These are phyloP conservation scores for Drosophila paulistorum DNA, from an alignment of 1,140 invertebrate genomes.

Conservation along the genomic window DNA sequence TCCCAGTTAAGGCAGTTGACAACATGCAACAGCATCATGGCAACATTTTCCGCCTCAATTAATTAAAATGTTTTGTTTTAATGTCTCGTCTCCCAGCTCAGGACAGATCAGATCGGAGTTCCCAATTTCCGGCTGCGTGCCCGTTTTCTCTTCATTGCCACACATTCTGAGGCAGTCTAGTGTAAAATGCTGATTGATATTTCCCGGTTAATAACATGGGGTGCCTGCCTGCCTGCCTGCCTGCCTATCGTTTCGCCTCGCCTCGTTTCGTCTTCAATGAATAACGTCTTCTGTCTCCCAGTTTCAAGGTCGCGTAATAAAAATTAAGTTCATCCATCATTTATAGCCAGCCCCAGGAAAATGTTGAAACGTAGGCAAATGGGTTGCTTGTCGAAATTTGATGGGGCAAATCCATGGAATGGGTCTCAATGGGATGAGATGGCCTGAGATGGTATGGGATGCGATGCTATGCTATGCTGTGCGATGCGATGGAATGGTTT, in stretches of 20 bases:
- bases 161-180: conserved; percentile 49
- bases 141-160: not conserved
- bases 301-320: conserved; percentile 70
- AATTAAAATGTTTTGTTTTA: conserved; percentile 79
- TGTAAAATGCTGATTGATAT: conserved; percentile 80
- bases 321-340: conserved; percentile 78
- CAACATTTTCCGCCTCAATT: conserved; percentile 70
- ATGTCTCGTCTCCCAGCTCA: conserved; percentile 24
- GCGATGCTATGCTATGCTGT: not conserved
- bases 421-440: not conserved
- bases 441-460: not conserved
- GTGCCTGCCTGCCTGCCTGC: not conserved
- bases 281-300: conserved; percentile 21
- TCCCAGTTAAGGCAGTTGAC: conserved; percentile 38
- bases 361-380: conserved; percentile 5
- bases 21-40: conserved; percentile 35
- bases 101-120: conserved; percentile 9
- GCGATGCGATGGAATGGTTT: not conserved
- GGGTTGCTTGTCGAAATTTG: conserved; percentile 12
- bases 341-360: conserved; percentile 36
- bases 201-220: conserved; percentile 68
- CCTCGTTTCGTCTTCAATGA: too few species aligned
- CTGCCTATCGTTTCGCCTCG: not conserved
- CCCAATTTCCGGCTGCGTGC: not conserved
- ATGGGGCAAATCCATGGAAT: not conserved